These are phyloP conservation scores for Ptychodera flava DNA, from an alignment of 35 echinoderm and acorn worm species.

Conservation along the genomic window DNA sequence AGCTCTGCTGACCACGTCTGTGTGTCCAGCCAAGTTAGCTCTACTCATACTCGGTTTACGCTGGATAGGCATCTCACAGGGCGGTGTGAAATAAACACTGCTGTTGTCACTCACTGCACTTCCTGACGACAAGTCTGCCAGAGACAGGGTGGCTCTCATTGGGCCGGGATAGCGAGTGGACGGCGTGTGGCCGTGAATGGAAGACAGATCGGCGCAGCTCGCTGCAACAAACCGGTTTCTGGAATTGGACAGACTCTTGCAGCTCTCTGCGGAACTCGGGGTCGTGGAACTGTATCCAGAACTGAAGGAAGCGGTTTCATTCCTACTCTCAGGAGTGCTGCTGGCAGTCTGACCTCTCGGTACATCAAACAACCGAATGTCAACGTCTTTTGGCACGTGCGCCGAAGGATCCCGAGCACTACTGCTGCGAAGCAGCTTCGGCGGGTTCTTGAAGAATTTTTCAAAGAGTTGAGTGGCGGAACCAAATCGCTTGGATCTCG, in stretches of 20 bases:
- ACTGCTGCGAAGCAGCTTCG: neutral
- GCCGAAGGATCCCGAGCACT: neutral
- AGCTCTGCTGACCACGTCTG: neutral
- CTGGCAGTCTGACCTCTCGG: neutral
- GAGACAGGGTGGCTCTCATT: slow-evolving; percentile 66
- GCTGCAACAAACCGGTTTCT: neutral
- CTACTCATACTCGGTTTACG: neutral
- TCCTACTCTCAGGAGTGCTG: neutral
- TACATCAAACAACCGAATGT: neutral
- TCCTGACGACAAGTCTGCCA: neutral
- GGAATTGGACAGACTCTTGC: neutral
- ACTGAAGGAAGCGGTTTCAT: neutral
- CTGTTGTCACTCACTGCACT: neutral
- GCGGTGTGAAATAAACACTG: neutral
- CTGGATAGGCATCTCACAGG: neutral
- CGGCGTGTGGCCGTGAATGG: neutral
- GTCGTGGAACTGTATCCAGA: neutral
- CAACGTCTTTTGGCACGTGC: neutral
- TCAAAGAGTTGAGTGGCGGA: slow-evolving; percentile 80
- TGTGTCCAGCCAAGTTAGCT: neutral
- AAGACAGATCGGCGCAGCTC: neutral
- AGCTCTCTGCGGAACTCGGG: neutral
- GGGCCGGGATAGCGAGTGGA: slow-evolving; percentile 66
- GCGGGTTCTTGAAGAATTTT: slow-evolving; percentile 46
- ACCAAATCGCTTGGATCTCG: slow-evolving; percentile 79